phyloP scores from a whole-genome alignment of 53 echinoderm and acorn worm genomes.

The Holothuria leucospilota region DNA sequence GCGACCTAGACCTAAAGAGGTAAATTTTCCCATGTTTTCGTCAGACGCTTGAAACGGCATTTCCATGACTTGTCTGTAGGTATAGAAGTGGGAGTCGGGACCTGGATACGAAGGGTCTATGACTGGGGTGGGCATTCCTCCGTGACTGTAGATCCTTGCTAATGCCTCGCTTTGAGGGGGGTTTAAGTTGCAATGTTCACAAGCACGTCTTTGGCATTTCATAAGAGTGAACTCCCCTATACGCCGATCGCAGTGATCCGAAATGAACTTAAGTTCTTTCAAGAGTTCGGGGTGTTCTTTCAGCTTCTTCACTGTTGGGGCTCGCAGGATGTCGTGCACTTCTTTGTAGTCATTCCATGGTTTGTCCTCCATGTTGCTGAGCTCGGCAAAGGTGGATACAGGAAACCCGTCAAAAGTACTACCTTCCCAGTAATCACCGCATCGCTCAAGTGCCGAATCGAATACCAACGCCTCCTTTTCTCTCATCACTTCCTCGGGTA shows the following conservation, averaged over 20 bases:
- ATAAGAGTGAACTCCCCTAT: neutral
- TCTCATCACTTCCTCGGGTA: neutral
- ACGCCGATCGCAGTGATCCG: neutral
- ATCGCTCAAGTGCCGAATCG: neutral
- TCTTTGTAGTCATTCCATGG: neutral
- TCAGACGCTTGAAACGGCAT: neutral
- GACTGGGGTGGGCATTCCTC: constrained; percentile 14
- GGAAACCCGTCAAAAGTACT: neutral
- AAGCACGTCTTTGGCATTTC: neutral
- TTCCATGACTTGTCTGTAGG: neutral
- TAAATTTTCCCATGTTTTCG: neutral
- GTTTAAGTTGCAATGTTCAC: neutral
- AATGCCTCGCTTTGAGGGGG: neutral
- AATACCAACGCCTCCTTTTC: neutral
- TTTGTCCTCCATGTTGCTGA: neutral
- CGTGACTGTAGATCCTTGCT: neutral
- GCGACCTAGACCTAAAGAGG: too few species aligned
- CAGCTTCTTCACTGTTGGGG: neutral
- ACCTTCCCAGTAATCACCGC: neutral
- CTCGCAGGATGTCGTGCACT: neutral
- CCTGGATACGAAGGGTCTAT: neutral
- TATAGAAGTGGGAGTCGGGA: neutral
- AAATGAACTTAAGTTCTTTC: neutral
- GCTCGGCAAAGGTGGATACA: neutral
- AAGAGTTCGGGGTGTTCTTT: neutral